Conservation (phyloP, 2,113 vertebrate genomes). For the Casuarius casuarius region DNA sequence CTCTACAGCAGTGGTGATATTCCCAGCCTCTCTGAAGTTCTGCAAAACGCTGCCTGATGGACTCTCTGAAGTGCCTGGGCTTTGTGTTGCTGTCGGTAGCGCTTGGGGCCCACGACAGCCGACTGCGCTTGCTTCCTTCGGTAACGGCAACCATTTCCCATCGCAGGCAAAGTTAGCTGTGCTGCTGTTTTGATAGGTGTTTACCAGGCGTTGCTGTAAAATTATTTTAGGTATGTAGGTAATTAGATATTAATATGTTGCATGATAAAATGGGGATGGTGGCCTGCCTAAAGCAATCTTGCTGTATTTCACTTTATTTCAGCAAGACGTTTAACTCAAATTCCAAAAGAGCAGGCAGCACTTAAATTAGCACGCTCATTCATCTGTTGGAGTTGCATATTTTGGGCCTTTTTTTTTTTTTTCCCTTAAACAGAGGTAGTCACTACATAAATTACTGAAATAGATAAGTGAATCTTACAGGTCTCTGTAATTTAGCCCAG, state of each 20-base stretch:
- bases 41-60: not conserved
- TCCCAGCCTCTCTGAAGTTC: not conserved
- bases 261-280: not conserved
- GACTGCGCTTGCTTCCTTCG: not conserved
- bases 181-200: not conserved
- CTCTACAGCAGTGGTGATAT: not conserved
- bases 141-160: not conserved
- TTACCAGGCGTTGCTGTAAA: conserved; percentile 5
- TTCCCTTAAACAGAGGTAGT: not conserved
- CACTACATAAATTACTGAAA: not conserved
- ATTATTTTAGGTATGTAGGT: not conserved
- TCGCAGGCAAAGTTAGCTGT: not conserved
- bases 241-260: not conserved
- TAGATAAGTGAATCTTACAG: not conserved
- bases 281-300: not conserved
- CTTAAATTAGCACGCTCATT: not conserved
- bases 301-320: not conserved
- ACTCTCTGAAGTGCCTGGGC: not conserved
- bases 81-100: not conserved
- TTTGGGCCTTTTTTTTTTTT: not conserved
- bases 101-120: not conserved
- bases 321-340: not conserved
- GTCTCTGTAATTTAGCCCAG: not conserved
- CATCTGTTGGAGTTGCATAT: not conserved
- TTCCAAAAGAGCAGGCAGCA: not conserved